Base-by-base conservation (phyloP, 2,888 invertebrate genomes). In the Pollenia labialis region DNA sequence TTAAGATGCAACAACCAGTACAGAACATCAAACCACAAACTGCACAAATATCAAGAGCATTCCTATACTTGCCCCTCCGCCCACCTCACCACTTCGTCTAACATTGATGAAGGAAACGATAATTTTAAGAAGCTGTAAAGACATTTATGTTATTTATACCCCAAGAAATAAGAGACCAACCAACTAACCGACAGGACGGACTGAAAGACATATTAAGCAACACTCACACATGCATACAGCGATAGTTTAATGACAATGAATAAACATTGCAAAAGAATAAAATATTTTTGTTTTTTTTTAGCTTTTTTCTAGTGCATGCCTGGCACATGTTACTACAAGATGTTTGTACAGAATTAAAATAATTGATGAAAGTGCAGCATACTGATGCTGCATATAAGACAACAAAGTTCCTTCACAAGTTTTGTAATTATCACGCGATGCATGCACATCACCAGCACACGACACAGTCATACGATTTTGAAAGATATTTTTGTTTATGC, bases 1-100 rank as follows among this genome's bases (percentile, higher is more conserved):
- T 79, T 12, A 66, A 74, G 32, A 71, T 66, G 44, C 56, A 54
- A 44, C 81, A 81, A 68, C 42, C 46, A 80, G 62, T 52, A 60
- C 23, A 32, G 40, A 32, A 10, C 32, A 14, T 44, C 42, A 48
- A 23, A 48, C 3, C 18, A 14, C 46, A 18, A 48, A 23, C 12
- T 54, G 23, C 18, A 16, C n/a, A 46, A 42, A n/a, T n/a, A 32
- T 16, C n/a, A 56, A 48, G 32, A 56, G 11, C 40, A 74, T 60
- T 50, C 11, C 11, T 23, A 42, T 44, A 69, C 48, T 56, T 77
- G 66, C 23, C 54, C 18, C 10, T 32, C 1, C 48, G 6, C 18
- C 4, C 64, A 23, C 23, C 50, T 50, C n/a, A 1, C 52, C 7
- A 32, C 32, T 32, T 32, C 32, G 1, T 6, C 32, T 6, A 32